Evolutionary conservation across 2,888 invertebrate species (phyloP), one percentile per base, ranked within the genome.

Genomic region (Augochlorella aurata): DNA sequence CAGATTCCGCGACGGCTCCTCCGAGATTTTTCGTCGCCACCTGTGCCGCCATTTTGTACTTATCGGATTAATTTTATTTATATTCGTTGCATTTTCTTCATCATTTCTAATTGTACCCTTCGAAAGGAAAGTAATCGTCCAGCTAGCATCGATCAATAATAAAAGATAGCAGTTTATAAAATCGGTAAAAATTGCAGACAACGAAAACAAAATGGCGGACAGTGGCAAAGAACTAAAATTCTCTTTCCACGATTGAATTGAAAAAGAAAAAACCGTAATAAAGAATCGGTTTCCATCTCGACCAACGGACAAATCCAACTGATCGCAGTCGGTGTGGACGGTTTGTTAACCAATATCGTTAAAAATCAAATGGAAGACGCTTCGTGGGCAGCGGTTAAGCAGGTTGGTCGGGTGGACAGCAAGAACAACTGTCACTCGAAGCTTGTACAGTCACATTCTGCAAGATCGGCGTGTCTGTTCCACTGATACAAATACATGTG

Each of bases 381-480:
- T 85, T 58, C 70, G 21, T 66, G 44, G 83, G 10, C 68, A 50
- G 75, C 54, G 58, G 73, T 89, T 89, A 92, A 92, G 91, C 91
- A 87, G 87, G 87, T 88, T 86, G 89, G 87, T 87, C 80, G 84
- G 83, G 90, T 87, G 90, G 90, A 92, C 90, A 91, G 89, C 89
- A 79, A 90, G 49, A 87, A 90, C 85, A 90, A 89, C 78, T 89
- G 89, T 91, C 90, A 89, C 89, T 90, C 89, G 88, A 91, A 91
- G 90, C 91, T 92, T 87, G 89, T 89, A 89, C 89, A 88, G 89
- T 91, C 83, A 90, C 92, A 92, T 92, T 92, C 91, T 92, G 92
- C 92, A 91, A 90, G 88, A 89, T 90, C 87, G 89, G 89, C 86
- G 78, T 85, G 84, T 85, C 52, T 74, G 77, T 83, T 44, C 79